These are phyloP conservation scores for Aleiodes sp. DNA, from an alignment of 1,140 invertebrate species.

Conservation along the genomic window DNA sequence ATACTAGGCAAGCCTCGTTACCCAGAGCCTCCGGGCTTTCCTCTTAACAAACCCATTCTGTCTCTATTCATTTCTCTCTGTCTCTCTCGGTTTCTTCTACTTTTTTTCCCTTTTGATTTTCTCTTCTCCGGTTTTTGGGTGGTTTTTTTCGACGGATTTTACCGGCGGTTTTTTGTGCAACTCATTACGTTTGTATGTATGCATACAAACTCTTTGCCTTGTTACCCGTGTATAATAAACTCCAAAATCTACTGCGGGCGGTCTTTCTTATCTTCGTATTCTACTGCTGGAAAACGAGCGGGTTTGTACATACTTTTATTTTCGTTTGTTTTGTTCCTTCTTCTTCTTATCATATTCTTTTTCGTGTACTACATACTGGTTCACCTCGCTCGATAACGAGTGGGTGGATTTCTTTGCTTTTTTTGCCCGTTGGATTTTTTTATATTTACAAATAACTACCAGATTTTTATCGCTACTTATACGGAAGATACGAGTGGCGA, in stretches of 20 bases:
- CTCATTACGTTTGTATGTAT: neutral
- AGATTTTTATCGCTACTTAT: neutral
- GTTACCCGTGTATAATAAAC: constrained; percentile 11
- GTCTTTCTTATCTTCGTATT: constrained; percentile 17
- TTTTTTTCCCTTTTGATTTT: neutral
- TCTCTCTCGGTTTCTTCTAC: neutral
- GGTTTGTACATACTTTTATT: neutral
- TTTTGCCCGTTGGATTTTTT: neutral
- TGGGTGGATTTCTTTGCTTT: neutral
- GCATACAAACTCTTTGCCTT: constrained; percentile 16
- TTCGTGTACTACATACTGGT: neutral
- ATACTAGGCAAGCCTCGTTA: neutral
- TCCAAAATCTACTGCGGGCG: constrained; percentile 15
- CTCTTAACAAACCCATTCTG: too few relatives aligned
- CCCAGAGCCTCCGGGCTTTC: neutral
- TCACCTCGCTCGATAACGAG: constrained; percentile 1
- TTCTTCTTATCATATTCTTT: neutral
- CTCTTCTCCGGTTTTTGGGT: neutral
- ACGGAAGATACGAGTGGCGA: neutral
- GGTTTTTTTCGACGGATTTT: too few relatives aligned
- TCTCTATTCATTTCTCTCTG: neutral
- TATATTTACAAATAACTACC: neutral
- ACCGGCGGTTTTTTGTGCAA: neutral
- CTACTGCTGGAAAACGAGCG: neutral
- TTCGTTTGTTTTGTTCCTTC: neutral